A percentile compares a stretch with the other conserved stretches of the same genome.
These are phyloP conservation scores for Mythimna pallens DNA, from an alignment of 2,888 invertebrate species.

Conservation along the genomic window DNA sequence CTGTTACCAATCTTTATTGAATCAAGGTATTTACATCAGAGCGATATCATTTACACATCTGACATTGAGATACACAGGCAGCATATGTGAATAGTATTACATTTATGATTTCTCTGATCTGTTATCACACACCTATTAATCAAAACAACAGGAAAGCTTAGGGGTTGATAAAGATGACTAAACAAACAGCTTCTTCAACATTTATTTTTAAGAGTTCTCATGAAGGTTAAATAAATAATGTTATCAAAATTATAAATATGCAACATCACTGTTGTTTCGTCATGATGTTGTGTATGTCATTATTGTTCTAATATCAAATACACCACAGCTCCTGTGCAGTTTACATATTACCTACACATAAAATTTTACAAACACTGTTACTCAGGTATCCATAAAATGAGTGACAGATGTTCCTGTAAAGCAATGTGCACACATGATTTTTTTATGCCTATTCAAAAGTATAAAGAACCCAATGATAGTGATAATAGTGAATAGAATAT, in stretches of 20 bases:
- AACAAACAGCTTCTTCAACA: slow-evolving; percentile 23
- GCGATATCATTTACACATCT: slow-evolving; percentile 18
- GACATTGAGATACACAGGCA: slow-evolving; percentile 31
- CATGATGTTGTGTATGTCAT: not conserved
- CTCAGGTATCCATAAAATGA: too few relatives aligned
- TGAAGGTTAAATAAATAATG: slow-evolving; percentile 14
- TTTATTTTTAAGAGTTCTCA: not conserved
- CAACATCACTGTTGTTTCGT: not conserved
- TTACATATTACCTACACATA: too few relatives aligned
- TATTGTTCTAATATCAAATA: not conserved
- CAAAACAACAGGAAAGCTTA: slow-evolving; percentile 19
- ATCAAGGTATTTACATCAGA: slow-evolving; percentile 11
- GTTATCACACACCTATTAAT: slow-evolving; percentile 21
- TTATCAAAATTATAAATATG: slow-evolving; percentile 24
- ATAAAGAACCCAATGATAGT: not conserved
- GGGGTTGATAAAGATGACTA: slow-evolving; percentile 10
- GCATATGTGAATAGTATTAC: slow-evolving; percentile 20
- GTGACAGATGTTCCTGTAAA: not conserved
- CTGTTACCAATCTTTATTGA: slow-evolving; percentile 7
- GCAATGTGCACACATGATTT: not conserved
- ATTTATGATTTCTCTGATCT: slow-evolving; percentile 19
- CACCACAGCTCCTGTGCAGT: not conserved
- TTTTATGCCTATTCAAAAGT: not conserved
- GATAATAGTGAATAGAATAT: not conserved
- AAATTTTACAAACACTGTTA: too few relatives aligned